Evolutionary conservation across 2,797 vertebrate genomes (phyloP), one percentile per base, ranked within the genome.

Genomic region (Acrossocheilus wenchowensis): DNA sequence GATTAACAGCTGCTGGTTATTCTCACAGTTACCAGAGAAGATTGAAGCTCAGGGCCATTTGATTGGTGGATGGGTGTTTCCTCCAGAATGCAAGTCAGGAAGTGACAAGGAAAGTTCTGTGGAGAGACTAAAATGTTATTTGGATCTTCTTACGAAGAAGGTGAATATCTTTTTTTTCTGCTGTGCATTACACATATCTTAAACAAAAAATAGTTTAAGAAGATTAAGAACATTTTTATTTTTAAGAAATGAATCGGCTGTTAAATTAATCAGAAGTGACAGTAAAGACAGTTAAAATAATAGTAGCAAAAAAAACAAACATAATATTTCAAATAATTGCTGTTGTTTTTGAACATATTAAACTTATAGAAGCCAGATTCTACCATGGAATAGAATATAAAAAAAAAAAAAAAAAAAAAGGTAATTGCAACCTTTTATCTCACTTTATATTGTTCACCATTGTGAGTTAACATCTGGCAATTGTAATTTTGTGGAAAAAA

Each of bases 31-130:
- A 89, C 96, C 96, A 30, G 94, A 97, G 87, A 95, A 94, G 78
- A 94, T 99, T 52, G 92, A 97, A 80, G 93, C 91, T 68, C 94
- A 90, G 86, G 95, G 97, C n/a, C 95, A 93, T 69, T 96, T 97
- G 95, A 95, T 98, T 86, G 95, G 95, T 81, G 94, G 95, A 64
- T 99, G 98, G 98, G 92, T 90, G 57, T 96, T 98, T 88, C 97
- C 97, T 79, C 93, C 94, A 81, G 94, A 94, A 78, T 94, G 94
- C 77, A 90, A 91, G 85, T 91, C 91, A 45, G 89, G 93, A 94
- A 93, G 94, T 86, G 93, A 94, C 92, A 86, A 92, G 71, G 91
- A 90, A 86, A 90, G 96, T 92, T 89, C 92, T 19, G 45, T 89
- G 91, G 93, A 95, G 93, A 94, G 92, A 87, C 93, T 99, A 1